These are phyloP conservation scores for Asobara japonica DNA, from an alignment of 1,140 invertebrate species.

Conservation along the genomic window DNA sequence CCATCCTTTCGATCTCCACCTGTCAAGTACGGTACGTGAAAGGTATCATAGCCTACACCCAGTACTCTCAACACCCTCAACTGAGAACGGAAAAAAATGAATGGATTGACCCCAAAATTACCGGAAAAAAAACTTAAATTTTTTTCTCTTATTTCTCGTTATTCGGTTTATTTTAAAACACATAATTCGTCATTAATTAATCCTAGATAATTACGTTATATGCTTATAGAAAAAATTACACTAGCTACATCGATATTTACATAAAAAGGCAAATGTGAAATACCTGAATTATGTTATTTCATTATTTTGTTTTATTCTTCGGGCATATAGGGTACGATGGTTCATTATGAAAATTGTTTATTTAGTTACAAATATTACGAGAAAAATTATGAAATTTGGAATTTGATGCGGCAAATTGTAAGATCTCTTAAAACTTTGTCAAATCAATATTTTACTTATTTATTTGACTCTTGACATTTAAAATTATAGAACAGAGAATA, in stretches of 20 bases:
- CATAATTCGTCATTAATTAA: constrained; percentile 41
- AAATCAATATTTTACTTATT: not conserved
- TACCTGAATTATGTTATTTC: constrained; percentile 56
- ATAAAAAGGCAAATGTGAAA: constrained; percentile 67
- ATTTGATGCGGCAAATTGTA: no score
- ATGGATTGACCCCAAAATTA: not conserved
- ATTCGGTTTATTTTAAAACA: constrained; percentile 47
- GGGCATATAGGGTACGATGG: no score
- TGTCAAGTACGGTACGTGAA: not conserved
- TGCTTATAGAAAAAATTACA: constrained; percentile 64
- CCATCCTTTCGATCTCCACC: not conserved
- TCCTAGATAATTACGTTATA: constrained; percentile 34
- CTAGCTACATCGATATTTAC: constrained; percentile 64
- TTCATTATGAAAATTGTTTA: no score
- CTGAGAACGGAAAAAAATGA: not conserved
- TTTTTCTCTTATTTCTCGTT: constrained; percentile 18
- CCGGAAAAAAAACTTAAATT: not conserved
- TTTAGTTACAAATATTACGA: no score
- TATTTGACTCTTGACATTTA: no score
- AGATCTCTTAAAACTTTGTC: no score
- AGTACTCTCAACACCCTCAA: constrained; percentile 34
- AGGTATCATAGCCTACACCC: not conserved
- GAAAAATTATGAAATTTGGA: no score
- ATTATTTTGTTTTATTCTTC: not conserved
- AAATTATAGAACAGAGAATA: no score